Conservation (phyloP, 2,888 invertebrate genomes). For the Parochlus steinenii region DNA sequence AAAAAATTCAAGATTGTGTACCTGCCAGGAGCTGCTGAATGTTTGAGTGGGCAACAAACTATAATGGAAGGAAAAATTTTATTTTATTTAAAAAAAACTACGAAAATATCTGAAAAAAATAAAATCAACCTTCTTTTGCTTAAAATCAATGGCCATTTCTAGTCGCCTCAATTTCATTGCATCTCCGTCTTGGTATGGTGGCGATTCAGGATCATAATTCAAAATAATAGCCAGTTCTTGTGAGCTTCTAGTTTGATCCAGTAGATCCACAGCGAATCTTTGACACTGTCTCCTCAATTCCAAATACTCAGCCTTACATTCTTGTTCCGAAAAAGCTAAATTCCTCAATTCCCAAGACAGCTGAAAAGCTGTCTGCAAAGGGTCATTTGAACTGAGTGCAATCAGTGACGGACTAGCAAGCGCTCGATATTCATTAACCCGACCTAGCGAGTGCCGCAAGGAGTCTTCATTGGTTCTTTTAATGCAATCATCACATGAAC, state of each 20-base stretch:
- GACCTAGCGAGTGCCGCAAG: slow-evolving; percentile 65
- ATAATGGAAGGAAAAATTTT: slow-evolving; percentile 17
- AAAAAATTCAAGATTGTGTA: too few relatives aligned
- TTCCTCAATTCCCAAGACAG: slow-evolving; percentile 86
- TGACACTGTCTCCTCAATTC: slow-evolving; percentile 74
- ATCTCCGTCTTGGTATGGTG: slow-evolving; percentile 58
- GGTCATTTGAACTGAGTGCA: slow-evolving; percentile 81
- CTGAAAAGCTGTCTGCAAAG: slow-evolving; percentile 85
- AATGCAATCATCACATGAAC: slow-evolving; percentile 81
- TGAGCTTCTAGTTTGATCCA: slow-evolving; percentile 83
- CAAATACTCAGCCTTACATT: slow-evolving; percentile 81
- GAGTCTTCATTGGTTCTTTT: slow-evolving; percentile 55
- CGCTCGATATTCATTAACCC: slow-evolving; percentile 85
- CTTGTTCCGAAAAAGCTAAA: slow-evolving; percentile 79
- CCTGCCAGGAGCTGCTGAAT: slow-evolving; percentile 83
- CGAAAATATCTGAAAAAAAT: neutral
- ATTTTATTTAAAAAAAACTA: slow-evolving; percentile 6
- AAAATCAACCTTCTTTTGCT: slow-evolving; percentile 71
- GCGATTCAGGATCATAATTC: slow-evolving; percentile 71
- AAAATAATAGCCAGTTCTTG: slow-evolving; percentile 85
- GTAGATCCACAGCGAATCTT: slow-evolving; percentile 75
- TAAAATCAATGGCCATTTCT: slow-evolving; percentile 80
- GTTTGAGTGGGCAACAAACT: slow-evolving; percentile 92
- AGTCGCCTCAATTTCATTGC: slow-evolving; percentile 72
- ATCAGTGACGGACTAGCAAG: slow-evolving; percentile 87